phyloP scores from a whole-genome alignment of 2,113 vertebrate genomes.

The Dicentrarchus labrax region DNA sequence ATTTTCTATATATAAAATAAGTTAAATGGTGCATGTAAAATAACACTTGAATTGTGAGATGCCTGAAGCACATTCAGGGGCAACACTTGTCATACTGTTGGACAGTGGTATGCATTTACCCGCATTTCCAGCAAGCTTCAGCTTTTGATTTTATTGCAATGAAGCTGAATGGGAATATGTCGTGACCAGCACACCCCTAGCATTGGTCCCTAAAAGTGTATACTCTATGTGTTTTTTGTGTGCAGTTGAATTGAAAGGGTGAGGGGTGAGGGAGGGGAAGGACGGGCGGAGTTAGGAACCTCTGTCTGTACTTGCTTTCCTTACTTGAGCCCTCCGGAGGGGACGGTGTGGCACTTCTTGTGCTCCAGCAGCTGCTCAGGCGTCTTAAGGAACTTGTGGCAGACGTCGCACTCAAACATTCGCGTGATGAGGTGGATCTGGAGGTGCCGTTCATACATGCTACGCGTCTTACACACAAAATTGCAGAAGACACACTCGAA shows the following conservation, averaged over 20 bases:
- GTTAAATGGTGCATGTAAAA: not conserved
- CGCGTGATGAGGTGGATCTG: conserved; percentile 99
- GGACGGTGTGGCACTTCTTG: conserved; percentile 99
- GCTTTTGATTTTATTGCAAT: not conserved
- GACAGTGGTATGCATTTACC: too few relatives aligned
- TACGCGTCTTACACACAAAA: conserved; percentile 99
- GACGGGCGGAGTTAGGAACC: conserved; percentile 77
- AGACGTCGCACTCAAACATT: conserved; percentile 99
- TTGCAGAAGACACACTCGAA: conserved; percentile 99
- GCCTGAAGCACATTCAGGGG: not conserved
- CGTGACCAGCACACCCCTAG: conserved; percentile 5
- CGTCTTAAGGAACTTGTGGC: conserved; percentile 99
- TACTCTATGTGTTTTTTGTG: conserved; percentile 24
- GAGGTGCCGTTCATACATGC: conserved; percentile 98
- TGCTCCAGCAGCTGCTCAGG: conserved; percentile 99
- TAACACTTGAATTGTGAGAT: not conserved
- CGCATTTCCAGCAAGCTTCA: too few relatives aligned
- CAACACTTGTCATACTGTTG: too few relatives aligned
- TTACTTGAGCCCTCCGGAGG: conserved; percentile 99
- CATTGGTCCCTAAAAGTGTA: not conserved
- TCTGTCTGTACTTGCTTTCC: conserved; percentile 99
- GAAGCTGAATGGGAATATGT: not conserved
- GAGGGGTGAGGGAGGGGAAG: conserved; percentile 37
- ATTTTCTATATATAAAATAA: not conserved
- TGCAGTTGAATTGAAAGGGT: conserved; percentile 44